phyloP scores from a whole-genome alignment of 1,140 invertebrate species.

The Holcopasites calliopsidis region DNA sequence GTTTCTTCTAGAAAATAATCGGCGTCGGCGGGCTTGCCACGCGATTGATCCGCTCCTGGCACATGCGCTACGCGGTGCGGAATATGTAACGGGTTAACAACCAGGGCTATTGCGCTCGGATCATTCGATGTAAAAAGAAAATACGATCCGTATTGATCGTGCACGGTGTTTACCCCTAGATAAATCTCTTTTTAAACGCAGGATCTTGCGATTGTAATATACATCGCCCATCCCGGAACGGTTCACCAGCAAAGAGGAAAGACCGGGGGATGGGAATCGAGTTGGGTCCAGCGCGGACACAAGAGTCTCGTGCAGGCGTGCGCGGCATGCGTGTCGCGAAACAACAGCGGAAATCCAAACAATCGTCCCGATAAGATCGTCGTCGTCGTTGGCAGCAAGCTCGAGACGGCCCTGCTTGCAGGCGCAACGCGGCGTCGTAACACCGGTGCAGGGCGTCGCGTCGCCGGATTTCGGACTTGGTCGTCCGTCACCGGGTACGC shows the following conservation, averaged over 20 bases:
- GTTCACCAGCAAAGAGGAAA: neutral
- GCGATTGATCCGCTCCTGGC: constrained; percentile 53
- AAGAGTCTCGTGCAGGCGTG: neutral
- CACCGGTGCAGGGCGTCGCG: constrained; percentile 47
- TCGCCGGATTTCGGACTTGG: constrained; percentile 26
- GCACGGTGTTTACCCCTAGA: neutral
- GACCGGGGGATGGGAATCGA: neutral
- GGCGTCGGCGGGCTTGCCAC: constrained; percentile 3
- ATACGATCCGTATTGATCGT: neutral
- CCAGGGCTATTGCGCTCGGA: constrained; percentile 31
- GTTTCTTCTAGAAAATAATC: neutral
- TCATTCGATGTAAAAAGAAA: constrained; percentile 33
- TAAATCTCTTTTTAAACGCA: neutral
- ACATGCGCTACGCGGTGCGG: constrained; percentile 30
- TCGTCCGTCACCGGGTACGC: constrained; percentile 43
- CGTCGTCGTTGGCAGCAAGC: neutral
- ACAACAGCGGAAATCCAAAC: constrained; percentile 29
- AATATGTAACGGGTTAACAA: neutral
- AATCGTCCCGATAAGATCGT: constrained; percentile 39
- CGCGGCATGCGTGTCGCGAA: constrained; percentile 7
- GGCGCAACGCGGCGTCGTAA: constrained; percentile 55
- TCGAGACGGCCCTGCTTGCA: constrained; percentile 36
- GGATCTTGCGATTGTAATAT: neutral
- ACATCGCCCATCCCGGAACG: neutral
- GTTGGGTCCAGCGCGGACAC: neutral